Percentiles rank a stretch among this genome's conserved stretches.
Conservation (phyloP, 2,888 invertebrate genomes). For the Chrysomela aeneicollis region DNA sequence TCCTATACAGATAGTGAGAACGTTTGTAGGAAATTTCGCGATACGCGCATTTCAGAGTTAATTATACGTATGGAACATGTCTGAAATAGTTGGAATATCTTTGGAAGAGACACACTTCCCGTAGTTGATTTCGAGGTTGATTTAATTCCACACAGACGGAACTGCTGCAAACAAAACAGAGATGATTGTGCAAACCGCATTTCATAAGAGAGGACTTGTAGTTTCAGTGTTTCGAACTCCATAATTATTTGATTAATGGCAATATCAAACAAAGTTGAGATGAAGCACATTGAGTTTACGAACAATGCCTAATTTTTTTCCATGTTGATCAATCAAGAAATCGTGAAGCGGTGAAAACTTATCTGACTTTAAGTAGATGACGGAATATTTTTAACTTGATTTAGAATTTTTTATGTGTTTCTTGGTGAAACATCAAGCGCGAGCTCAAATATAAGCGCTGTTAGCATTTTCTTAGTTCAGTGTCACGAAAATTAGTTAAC, state of each 20-base stretch:
- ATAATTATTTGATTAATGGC: constrained; percentile 22
- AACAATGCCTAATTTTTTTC: no score
- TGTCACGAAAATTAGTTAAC: constrained; percentile 2
- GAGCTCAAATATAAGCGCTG: no score
- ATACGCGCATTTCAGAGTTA: constrained; percentile 1
- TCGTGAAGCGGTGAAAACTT: no score
- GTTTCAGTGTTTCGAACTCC: constrained; percentile 18
- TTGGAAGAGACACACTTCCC: constrained; percentile 22
- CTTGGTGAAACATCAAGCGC: background rate
- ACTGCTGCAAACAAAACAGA: constrained; percentile 23
- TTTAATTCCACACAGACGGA: constrained; percentile 26
- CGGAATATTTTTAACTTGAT: no score
- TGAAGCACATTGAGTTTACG: background rate
- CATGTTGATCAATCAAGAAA: no score
- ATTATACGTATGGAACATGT: constrained; percentile 16
- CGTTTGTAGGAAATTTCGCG: constrained; percentile 8
- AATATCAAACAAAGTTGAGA: constrained; percentile 8
- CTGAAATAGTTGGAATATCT: constrained; percentile 24
- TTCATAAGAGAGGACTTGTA: constrained; percentile 22
- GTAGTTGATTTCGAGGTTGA: constrained; percentile 29
- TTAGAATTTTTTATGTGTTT: background rate
- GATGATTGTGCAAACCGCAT: constrained; percentile 27
- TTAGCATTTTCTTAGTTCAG: background rate
- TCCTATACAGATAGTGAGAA: no score
- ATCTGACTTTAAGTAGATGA: no score